phyloP scores from a whole-genome alignment of 2,113 vertebrate genomes.

The Salvelinus alpinus region DNA sequence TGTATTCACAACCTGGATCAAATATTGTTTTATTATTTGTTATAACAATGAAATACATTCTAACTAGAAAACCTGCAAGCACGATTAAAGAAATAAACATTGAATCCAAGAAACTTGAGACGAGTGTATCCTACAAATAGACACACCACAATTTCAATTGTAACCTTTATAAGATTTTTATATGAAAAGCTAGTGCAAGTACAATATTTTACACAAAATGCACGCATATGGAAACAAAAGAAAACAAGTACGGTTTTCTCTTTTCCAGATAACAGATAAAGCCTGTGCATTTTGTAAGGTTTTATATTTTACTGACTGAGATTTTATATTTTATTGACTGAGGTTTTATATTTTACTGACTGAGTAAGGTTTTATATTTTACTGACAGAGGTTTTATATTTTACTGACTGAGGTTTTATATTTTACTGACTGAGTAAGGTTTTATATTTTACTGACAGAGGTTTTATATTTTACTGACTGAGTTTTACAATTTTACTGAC shows the following conservation, averaged over 20 bases:
- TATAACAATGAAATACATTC: slow-evolving; percentile 93
- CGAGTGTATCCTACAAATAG: slow-evolving; percentile 97
- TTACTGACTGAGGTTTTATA: too few relatives aligned
- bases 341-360: too few relatives aligned
- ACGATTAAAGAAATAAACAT: slow-evolving; percentile 96
- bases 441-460: too few relatives aligned
- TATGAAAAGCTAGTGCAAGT: slow-evolving; percentile 96
- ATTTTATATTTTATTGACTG: too few relatives aligned
- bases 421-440: too few relatives aligned
- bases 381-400: too few relatives aligned
- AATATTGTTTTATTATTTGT: slow-evolving; percentile 89
- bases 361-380: too few relatives aligned
- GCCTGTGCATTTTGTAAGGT: slow-evolving; percentile 59
- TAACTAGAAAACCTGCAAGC: slow-evolving; percentile 97
- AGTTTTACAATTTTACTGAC: too few relatives aligned
- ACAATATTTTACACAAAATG: slow-evolving; percentile 96
- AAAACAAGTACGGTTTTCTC: slow-evolving; percentile 71
- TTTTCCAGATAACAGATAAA: slow-evolving; percentile 71
- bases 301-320: too few relatives aligned
- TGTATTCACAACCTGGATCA: slow-evolving; percentile 82
- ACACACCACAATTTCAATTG: slow-evolving; percentile 95
- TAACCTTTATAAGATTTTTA: slow-evolving; percentile 69
- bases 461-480: too few relatives aligned
- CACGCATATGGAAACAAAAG: slow-evolving; percentile 85
- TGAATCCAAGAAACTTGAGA: slow-evolving; percentile 95